Conservation (phyloP, 1,140 invertebrate species). For the Saxidomus purpurata region DNA sequence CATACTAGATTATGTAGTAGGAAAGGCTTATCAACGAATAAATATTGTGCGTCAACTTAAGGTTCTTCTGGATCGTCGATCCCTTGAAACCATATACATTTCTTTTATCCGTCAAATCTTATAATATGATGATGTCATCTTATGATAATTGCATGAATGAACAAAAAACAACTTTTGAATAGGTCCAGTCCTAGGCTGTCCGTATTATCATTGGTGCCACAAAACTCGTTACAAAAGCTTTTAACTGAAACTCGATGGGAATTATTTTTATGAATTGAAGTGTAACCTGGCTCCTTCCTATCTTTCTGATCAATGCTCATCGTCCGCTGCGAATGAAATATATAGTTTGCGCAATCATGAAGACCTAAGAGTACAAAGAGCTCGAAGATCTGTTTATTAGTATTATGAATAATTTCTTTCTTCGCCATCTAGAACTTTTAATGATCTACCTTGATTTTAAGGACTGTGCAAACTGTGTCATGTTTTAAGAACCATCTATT, state of each 20-base stretch:
- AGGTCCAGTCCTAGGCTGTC: constrained; percentile 15
- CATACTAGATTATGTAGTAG: neutral
- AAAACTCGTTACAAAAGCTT: constrained; percentile 16
- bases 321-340: neutral
- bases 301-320: neutral
- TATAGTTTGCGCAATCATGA: neutral
- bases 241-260: constrained; percentile 22
- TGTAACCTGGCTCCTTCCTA: neutral
- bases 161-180: neutral
- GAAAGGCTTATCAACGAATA: constrained; percentile 8
- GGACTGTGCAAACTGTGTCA: too few relatives aligned
- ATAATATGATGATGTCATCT: constrained; percentile 26
- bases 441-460: too few relatives aligned
- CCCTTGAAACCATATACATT: constrained; percentile 28
- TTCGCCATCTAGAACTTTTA: too few relatives aligned
- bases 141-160: neutral
- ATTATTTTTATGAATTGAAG: constrained; percentile 9
- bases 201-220: constrained; percentile 24
- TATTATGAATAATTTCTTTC: too few relatives aligned
- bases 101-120: constrained; percentile 43
- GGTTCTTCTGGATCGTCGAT: neutral
- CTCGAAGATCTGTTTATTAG: neutral
- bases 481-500: too few relatives aligned
- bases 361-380: neutral
- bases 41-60: constrained; percentile 26